These are phyloP conservation scores for Heliornis fulica DNA, from an alignment of 2,113 vertebrate species.

Conservation along the genomic window DNA sequence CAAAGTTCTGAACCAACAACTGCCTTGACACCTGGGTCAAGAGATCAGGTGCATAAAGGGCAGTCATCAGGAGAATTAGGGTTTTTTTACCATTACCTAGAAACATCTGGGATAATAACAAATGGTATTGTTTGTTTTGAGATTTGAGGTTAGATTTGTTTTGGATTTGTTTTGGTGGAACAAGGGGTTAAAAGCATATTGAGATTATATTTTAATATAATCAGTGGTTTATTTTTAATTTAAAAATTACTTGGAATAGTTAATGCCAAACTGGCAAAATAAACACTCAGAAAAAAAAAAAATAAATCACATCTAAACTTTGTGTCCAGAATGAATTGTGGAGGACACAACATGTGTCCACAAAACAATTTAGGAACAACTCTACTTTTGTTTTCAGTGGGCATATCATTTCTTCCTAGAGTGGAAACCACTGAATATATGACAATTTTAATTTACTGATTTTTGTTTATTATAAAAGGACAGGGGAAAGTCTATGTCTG, in stretches of 20 bases:
- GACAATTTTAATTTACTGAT: background rate
- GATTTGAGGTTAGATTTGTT: background rate
- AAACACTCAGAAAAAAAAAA: background rate
- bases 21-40: conserved; percentile 64
- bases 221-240: background rate
- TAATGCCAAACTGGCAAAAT: background rate
- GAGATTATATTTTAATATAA: background rate
- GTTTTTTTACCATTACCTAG: conserved; percentile 26
- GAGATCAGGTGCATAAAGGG: conserved; percentile 67
- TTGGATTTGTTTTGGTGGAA: background rate
- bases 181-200: background rate
- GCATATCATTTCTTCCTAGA: background rate
- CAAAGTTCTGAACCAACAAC: conserved; percentile 64
- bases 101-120: conserved; percentile 51
- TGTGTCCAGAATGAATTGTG: background rate
- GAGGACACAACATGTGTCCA: background rate
- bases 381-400: background rate
- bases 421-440: background rate
- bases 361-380: background rate
- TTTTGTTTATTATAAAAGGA: background rate
- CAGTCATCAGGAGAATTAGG: conserved; percentile 51
- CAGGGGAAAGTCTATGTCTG: background rate
- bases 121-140: background rate
- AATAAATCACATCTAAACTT: background rate
- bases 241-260: background rate